Evolutionary conservation across 2,797 vertebrate species (phyloP).

Genomic region (Euphonia xanthogaster): DNA sequence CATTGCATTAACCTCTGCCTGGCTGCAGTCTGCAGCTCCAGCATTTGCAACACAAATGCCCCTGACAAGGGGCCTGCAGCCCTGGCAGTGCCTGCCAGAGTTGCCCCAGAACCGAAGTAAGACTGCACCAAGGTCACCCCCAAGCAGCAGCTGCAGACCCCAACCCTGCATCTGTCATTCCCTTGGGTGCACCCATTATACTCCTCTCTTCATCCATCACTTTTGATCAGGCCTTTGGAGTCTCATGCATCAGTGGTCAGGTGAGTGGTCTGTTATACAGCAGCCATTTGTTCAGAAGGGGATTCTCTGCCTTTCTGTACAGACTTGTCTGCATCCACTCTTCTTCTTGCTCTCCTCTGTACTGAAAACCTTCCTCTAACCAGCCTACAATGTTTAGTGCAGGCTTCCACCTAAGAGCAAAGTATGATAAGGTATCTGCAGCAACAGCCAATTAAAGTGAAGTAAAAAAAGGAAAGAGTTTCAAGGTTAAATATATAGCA

Average conservation of each 20-base stretch:
- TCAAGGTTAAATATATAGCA: not conserved
- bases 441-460: not conserved
- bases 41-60: conserved; percentile 55
- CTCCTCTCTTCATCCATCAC: not conserved
- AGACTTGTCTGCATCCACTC: not conserved
- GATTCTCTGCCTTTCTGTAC: not conserved
- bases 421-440: not conserved
- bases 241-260: not conserved
- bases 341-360: not conserved
- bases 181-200: not conserved
- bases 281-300: not conserved
- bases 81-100: not conserved
- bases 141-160: not conserved
- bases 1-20: conserved; percentile 57
- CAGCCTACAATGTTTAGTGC: not conserved
- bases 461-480: not conserved
- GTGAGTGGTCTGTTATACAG: not conserved
- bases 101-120: not conserved
- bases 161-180: not conserved
- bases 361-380: not conserved
- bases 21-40: not conserved
- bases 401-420: not conserved
- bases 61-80: not conserved
- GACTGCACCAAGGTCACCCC: not conserved
- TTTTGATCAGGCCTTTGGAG: not conserved